Conservation (phyloP, 2,888 invertebrate genomes). For the Cerceris ruficornis region DNA sequence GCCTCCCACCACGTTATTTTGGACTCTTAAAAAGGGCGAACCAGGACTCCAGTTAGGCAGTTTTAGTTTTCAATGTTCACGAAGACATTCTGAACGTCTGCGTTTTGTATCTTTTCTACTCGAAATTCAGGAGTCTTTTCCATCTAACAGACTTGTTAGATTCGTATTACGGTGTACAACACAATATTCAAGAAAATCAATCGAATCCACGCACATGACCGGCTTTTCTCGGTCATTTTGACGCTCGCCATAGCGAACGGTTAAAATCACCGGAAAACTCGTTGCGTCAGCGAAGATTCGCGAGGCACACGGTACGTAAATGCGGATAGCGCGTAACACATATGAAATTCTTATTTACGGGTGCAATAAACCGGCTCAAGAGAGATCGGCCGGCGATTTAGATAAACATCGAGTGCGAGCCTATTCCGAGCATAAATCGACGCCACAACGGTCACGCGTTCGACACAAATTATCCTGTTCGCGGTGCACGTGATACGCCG, state of each 20-base stretch:
- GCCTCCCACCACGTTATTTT: no score
- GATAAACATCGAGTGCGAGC: constrained; percentile 57
- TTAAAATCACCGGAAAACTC: not conserved
- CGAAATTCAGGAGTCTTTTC: no score
- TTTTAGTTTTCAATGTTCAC: no score
- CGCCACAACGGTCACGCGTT: constrained; percentile 65
- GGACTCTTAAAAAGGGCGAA: no score
- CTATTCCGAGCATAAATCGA: constrained; percentile 61
- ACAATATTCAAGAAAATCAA: no score
- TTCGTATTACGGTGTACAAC: no score
- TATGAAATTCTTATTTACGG: constrained; percentile 53
- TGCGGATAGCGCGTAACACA: constrained; percentile 27
- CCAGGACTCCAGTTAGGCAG: no score
- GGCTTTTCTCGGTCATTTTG: no score
- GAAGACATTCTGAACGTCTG: no score
- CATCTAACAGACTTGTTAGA: no score
- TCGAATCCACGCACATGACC: no score
- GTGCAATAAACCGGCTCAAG: constrained; percentile 55
- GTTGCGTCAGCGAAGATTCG: not conserved
- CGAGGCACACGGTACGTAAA: constrained; percentile 7
- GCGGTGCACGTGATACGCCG: constrained; percentile 57
- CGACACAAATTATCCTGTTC: constrained; percentile 66
- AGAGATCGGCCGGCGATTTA: constrained; percentile 60
- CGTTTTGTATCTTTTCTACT: no score
- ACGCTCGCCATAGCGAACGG: not conserved